Evolutionary conservation across 2,113 vertebrate genomes (phyloP).

Genomic region (Nesogale talazaci): DNA sequence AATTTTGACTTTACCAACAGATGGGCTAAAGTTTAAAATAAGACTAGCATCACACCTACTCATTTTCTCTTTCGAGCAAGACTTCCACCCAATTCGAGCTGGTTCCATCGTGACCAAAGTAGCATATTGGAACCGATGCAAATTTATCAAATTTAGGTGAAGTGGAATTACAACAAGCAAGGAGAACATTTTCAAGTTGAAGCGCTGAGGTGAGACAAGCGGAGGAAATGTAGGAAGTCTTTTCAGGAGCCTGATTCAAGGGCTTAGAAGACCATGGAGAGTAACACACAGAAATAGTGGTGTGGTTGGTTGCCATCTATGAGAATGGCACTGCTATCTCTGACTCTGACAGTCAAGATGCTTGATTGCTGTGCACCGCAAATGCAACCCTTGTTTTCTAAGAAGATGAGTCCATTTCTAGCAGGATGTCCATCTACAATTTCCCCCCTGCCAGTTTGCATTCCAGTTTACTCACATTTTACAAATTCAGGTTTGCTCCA

Average conservation of each 20-base stretch:
- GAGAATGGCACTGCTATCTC: background rate
- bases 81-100: background rate
- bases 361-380: background rate
- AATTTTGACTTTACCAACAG: conserved; percentile 63
- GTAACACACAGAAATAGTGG: background rate
- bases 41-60: conserved; percentile 45
- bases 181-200: background rate
- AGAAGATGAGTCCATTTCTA: background rate
- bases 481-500: background rate
- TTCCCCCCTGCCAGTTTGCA: background rate
- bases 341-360: background rate
- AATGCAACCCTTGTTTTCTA: background rate
- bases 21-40: conserved; percentile 71
- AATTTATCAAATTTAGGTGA: background rate
- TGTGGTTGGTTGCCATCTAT: background rate
- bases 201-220: background rate
- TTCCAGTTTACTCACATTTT: background rate
- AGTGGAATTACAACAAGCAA: background rate
- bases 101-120: background rate
- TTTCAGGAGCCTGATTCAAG: background rate
- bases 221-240: background rate
- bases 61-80: conserved; percentile 31
- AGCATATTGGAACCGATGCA: background rate
- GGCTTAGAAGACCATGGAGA: background rate
- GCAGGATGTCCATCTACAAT: background rate